Percentiles rank a stretch among this genome's conserved stretches.
Evolutionary conservation across 2,888 invertebrate species (phyloP).

Genomic region (Xestia xanthographa): DNA sequence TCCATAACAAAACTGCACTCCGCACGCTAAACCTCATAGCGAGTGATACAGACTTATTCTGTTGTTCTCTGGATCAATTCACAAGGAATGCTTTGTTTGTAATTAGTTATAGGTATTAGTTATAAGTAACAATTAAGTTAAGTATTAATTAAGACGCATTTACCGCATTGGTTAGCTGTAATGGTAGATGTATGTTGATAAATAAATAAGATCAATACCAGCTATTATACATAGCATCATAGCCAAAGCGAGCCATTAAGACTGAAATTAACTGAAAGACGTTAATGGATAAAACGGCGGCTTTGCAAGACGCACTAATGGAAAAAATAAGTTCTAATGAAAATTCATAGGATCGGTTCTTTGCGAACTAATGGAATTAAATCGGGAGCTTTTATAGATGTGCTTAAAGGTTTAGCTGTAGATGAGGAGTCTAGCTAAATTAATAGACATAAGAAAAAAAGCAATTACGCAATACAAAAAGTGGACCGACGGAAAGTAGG

Average conservation of each 20-base stretch:
- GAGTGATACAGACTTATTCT: too few species aligned
- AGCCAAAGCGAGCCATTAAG: slow-evolving; percentile 50
- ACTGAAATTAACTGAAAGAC: slow-evolving; percentile 57
- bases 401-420: slow-evolving; percentile 24
- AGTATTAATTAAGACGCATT: too few species aligned
- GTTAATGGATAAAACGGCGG: slow-evolving; percentile 55
- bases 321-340: slow-evolving; percentile 64
- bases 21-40: too few species aligned
- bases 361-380: slow-evolving; percentile 53
- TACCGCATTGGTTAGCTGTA: too few species aligned
- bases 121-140: too few species aligned
- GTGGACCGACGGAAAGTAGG: too few species aligned
- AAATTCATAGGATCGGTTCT: slow-evolving; percentile 61
- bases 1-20: too few species aligned
- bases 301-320: slow-evolving; percentile 56
- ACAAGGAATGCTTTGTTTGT: too few species aligned
- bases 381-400: slow-evolving; percentile 35
- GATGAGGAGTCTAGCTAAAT: slow-evolving; percentile 12
- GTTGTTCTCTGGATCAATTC: too few species aligned
- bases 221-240: slow-evolving; percentile 35
- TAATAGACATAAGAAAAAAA: neutral
- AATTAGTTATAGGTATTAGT: too few species aligned
- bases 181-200: too few species aligned
- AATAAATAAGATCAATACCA: slow-evolving; percentile 39
- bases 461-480: neutral